Conservation (phyloP, 2,888 invertebrate genomes). For the Crocallis elinguaria region DNA sequence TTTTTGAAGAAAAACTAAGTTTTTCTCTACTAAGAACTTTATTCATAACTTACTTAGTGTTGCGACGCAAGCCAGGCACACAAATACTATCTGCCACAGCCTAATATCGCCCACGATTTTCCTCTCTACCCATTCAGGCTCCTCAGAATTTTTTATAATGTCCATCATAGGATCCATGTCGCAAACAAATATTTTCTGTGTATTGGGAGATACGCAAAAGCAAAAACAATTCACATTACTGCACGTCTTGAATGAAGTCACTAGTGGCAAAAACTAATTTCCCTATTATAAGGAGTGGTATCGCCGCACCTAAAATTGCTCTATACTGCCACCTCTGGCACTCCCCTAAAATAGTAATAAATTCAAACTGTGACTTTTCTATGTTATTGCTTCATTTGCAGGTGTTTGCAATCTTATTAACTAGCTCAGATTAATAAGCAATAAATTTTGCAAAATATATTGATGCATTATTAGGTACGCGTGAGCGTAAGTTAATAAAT, state of each 20-base stretch:
- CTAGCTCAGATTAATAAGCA: background rate
- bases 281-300: slow-evolving; percentile 75
- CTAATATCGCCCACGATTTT: slow-evolving; percentile 88
- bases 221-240: slow-evolving; percentile 26
- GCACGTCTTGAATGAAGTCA: slow-evolving; percentile 53
- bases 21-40: too few relatives aligned
- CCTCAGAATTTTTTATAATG: slow-evolving; percentile 72
- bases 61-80: slow-evolving; percentile 87
- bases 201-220: slow-evolving; percentile 4
- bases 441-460: background rate
- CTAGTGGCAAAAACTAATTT: slow-evolving; percentile 68
- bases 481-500: too few relatives aligned
- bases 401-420: background rate
- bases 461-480: too few relatives aligned
- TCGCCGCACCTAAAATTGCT: slow-evolving; percentile 66
- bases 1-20: too few relatives aligned
- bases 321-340: slow-evolving; percentile 37
- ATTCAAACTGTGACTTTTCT: background rate
- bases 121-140: slow-evolving; percentile 90
- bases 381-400: background rate
- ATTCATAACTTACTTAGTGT: slow-evolving; percentile 83
- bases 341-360: slow-evolving; percentile 37
- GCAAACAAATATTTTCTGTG: background rate
- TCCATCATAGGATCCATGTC: slow-evolving; percentile 74
- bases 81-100: slow-evolving; percentile 92